Base-by-base conservation (phyloP, 2,888 invertebrate species). In the Merodon equestris region DNA sequence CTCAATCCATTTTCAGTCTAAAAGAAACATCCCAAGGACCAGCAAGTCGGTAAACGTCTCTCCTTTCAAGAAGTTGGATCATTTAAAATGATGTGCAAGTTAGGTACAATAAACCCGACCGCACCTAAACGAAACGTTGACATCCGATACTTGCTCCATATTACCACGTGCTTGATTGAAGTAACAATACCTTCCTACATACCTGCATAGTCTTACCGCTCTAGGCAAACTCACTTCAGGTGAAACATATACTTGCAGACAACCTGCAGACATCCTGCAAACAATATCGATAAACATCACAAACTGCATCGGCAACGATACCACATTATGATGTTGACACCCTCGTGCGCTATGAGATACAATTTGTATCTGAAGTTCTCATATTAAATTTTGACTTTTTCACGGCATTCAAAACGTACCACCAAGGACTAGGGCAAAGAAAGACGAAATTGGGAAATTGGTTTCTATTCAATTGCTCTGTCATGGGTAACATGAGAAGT, bases 81-180 rank as follows among this genome's bases (percentile, higher is more conserved):
- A 72, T 67, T 67, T 72, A 67, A 63, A 72, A 51, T 72, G 51
- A 72, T 61, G 77, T 77, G 77, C 72, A 77, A 77, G 66, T 57
- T 77, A 61, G 56, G 56, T 51, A 60, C 51, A 68, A 27, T 63
- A 57, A 61, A 63, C 42, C 53, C 47, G 68, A 75, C 68, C 56
- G 47, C 63, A n/a, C 9, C 27, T 42, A 36, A 44, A 48, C 48
- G 71, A 71, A 18, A 54, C 56, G 64, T 60, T 71, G 56, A 67
- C 66, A 53, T 27, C n/a, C 38, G n/a, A n/a, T 17, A 17, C 15
- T 19, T 13, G 27, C 7, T 4, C 7, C 27, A 7, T 38, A 7
- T 27, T 27, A 27, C 7, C 27, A 27, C 27, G 27, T 27, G 45
- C 47, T 36, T 19, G n/a, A 48, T 15, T 1, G 17, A 53, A 54